phyloP scores from a whole-genome alignment of 2,113 vertebrate genomes.

The Sardina pilchardus region DNA sequence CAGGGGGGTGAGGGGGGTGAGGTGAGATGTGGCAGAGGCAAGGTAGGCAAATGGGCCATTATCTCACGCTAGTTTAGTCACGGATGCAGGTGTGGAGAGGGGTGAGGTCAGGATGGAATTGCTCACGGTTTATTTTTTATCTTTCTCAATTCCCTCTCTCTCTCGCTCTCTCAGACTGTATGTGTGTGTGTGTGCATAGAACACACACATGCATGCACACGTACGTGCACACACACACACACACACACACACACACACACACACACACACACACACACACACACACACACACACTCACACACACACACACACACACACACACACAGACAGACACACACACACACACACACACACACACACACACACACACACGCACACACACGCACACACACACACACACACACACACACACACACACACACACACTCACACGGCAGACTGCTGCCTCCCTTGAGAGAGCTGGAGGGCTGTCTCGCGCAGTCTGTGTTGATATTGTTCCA shows the following conservation, averaged over 20 bases:
- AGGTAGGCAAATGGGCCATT: background rate
- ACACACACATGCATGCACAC: conserved; percentile 14
- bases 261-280: conserved; percentile 3
- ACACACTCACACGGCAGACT: background rate
- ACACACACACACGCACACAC: background rate
- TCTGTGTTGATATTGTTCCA: conserved; percentile 70
- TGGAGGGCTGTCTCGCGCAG: conserved; percentile 63
- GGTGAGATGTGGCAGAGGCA: background rate
- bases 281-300: conserved; percentile 3
- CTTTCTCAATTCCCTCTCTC: background rate
- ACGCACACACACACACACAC: conserved; percentile 17
- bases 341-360: conserved; percentile 10
- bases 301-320: conserved; percentile 8
- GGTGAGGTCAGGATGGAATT: background rate
- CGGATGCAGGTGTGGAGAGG: background rate
- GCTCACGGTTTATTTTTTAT: background rate
- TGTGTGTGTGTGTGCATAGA: background rate
- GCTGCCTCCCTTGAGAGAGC: conserved; percentile 41
- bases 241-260: background rate
- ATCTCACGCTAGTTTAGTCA: background rate
- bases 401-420: conserved; percentile 26
- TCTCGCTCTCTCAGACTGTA: background rate
- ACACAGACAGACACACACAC: background rate
- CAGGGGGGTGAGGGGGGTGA: background rate
- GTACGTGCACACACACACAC: background rate